phyloP scores from a whole-genome alignment of 2,113 vertebrate species.

The Spizaetus ornatus region DNA sequence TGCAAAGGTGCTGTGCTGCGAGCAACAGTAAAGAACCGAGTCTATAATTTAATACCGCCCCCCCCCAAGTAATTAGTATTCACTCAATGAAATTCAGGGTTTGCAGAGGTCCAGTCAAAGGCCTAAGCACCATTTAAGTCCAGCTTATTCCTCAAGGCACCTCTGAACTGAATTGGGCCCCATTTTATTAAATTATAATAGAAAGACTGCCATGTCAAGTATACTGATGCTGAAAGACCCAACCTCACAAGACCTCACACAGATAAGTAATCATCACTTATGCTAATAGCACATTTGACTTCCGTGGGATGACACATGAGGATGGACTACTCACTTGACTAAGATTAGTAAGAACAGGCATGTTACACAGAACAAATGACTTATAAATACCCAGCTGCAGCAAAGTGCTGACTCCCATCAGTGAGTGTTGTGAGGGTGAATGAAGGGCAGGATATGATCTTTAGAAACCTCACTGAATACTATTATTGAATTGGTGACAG shows the following conservation, averaged over 20 bases:
- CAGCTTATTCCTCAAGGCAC: slow-evolving; percentile 14
- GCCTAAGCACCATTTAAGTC: slow-evolving; percentile 11
- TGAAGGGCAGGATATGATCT: slow-evolving; percentile 33
- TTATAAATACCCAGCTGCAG: slow-evolving; percentile 37
- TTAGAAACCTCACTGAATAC: not conserved
- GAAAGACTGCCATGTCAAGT: slow-evolving; percentile 4
- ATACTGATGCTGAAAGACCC: slow-evolving; percentile 11
- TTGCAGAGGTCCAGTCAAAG: slow-evolving; percentile 34
- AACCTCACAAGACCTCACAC: slow-evolving; percentile 34
- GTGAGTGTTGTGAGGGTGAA: not conserved
- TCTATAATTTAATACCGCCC: not conserved
- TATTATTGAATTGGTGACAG: slow-evolving; percentile 6
- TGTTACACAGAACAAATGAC: slow-evolving; percentile 34
- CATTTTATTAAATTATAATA: slow-evolving; percentile 41
- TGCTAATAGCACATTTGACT: slow-evolving; percentile 53
- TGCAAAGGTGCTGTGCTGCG: fast-evolving
- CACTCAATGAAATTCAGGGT: not conserved
- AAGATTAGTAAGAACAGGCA: slow-evolving; percentile 46
- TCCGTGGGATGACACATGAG: slow-evolving; percentile 34
- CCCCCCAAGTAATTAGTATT: slow-evolving; percentile 9
- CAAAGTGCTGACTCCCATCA: slow-evolving; percentile 16
- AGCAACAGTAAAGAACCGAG: not conserved
- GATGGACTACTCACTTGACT: slow-evolving; percentile 50
- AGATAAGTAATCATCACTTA: slow-evolving; percentile 58
- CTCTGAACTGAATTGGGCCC: slow-evolving; percentile 33